Conservation (phyloP, 2,113 vertebrate species). For the Cebus imitator region DNA sequence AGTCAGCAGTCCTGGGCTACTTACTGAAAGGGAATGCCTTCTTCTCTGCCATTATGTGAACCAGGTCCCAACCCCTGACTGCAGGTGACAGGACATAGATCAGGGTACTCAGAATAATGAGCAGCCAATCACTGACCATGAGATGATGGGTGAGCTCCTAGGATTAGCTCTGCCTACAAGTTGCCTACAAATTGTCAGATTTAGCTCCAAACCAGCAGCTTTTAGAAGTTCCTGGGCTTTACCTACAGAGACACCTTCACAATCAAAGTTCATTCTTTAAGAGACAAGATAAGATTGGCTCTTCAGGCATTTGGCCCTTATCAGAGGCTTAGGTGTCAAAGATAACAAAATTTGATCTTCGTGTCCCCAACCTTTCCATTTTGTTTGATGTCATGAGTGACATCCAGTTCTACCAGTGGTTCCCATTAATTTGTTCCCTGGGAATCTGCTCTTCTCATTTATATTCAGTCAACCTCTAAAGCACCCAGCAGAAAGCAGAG, state of each 20-base stretch:
- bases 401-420: not conserved
- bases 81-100: not conserved
- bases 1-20: no score
- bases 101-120: not conserved
- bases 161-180: not conserved
- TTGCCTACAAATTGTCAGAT: not conserved
- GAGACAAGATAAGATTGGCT: not conserved
- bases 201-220: not conserved
- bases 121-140: not conserved
- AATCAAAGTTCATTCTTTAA: not conserved
- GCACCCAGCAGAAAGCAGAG: not conserved
- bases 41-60: not conserved
- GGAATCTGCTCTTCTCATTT: not conserved
- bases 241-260: not conserved
- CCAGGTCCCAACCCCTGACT: not conserved
- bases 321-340: not conserved
- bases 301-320: not conserved
- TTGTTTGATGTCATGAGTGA: not conserved
- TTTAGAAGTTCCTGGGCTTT: not conserved
- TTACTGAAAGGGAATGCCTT: not conserved
- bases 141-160: not conserved
- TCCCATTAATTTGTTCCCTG: not conserved
- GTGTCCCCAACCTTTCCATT: not conserved
- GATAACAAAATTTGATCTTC: not conserved
- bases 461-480: not conserved